phyloP scores from a whole-genome alignment of 2,797 vertebrate species.

The Petrocephalus schoutedeni region DNA sequence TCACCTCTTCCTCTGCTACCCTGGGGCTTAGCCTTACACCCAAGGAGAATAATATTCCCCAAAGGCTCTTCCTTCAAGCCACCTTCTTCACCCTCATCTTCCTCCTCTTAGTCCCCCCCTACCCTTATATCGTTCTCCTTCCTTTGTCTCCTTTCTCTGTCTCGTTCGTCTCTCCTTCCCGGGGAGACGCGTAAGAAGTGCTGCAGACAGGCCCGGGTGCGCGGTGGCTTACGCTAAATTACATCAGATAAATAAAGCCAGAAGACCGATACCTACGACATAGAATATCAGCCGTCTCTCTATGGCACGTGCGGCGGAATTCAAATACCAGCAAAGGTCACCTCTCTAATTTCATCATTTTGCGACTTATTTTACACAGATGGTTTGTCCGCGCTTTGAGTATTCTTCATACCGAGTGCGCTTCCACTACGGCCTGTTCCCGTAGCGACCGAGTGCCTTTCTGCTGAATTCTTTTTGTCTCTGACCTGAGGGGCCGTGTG shows the following conservation, averaged over 20 bases:
- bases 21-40: constrained; percentile 43
- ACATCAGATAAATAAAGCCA: constrained; percentile 2
- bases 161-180: neutral
- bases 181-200: neutral
- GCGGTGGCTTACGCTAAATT: neutral
- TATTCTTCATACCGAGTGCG: neutral
- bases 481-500: neutral
- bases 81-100: neutral
- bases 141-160: neutral
- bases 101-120: neutral
- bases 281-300: neutral
- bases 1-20: constrained; percentile 49
- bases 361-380: neutral
- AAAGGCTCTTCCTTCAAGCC: constrained; percentile 1
- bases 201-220: neutral
- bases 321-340: neutral
- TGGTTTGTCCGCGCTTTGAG: neutral
- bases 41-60: constrained; percentile 43
- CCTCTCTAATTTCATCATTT: neutral
- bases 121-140: neutral
- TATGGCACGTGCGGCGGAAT: neutral
- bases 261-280: neutral
- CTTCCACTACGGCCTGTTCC: neutral
- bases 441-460: neutral
- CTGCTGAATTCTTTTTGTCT: neutral